Base-by-base conservation (phyloP, 2,888 invertebrate genomes). In the Coleophora deauratella region DNA sequence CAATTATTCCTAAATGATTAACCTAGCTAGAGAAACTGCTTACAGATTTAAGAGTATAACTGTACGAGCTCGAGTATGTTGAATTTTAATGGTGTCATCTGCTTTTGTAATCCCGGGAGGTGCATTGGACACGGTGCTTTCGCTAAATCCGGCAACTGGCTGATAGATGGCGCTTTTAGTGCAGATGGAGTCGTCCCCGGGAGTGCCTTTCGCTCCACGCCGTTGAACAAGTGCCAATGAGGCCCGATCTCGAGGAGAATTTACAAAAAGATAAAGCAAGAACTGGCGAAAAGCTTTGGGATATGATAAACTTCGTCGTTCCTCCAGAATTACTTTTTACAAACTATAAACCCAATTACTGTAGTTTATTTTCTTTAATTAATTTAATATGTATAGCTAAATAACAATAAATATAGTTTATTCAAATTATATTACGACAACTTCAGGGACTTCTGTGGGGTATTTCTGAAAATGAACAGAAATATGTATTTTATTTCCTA, bases 141-240 rank as follows among this genome's bases (percentile, higher is more conserved):
- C 59, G 59, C 66, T 67, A 74, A 74, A 73, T 69, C 66, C 64
- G 66, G 62, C 66, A 66, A 65, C 60, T 54, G n/a, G 52, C 66
- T 74, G 80, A 81, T 78, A 76, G 75, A 81, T 79, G 73, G 66
- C 70, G 72, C 74, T 80, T 45, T 45, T 73, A 73, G 72, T 66
- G 69, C 69, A 75, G 73, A 78, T 73, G 66, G 64, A 80, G 79
- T 78, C 63, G 77, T 65, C 65, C 82, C 80, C 82, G 49, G 44
- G 80, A 77, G 82, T 67, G 72, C 66, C 58, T 70, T 81, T 75
- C 59, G 72, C 69, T 72, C 51, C 73, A 68, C 72, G 52, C 65
- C 65, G 79, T 77, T 81, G 72, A 81, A 72, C 79, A 73, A 67
- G 67, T 71, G 76, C 77, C 80, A 78, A 78, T 74, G 68, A 68